phyloP scores from a whole-genome alignment of 2,113 vertebrate genomes.

The Plotosus lineatus region DNA sequence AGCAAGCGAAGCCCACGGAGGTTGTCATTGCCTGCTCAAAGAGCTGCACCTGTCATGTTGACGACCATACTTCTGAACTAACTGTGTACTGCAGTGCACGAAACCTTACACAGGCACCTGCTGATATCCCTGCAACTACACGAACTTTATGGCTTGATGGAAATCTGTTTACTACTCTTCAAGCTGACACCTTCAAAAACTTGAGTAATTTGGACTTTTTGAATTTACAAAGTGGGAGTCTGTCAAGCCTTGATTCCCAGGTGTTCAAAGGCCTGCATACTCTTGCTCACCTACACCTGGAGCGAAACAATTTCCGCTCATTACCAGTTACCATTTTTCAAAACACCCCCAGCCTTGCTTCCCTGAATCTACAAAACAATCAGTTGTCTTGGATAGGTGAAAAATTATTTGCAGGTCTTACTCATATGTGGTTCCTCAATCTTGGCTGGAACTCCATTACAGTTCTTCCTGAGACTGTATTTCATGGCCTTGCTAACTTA shows the following conservation, averaged over 20 bases:
- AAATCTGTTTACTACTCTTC: conserved; percentile 82
- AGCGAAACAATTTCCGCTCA: conserved; percentile 80
- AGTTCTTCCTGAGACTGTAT: conserved; percentile 82
- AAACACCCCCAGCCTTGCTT: conserved; percentile 82
- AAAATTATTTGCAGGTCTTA: conserved; percentile 82
- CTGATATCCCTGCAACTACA: conserved; percentile 71
- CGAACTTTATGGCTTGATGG: conserved; percentile 87
- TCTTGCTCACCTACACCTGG: conserved; percentile 85
- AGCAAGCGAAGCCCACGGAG: conserved; percentile 46
- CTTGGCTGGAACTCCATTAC: conserved; percentile 91
- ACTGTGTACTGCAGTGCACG: conserved; percentile 87
- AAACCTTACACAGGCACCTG: conserved; percentile 78
- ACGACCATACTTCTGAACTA: conserved; percentile 82
- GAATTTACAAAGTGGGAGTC: conserved; percentile 84
- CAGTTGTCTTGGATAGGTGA: conserved; percentile 84
- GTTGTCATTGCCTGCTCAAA: conserved; percentile 76
- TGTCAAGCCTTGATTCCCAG: conserved; percentile 78
- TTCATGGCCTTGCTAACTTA: conserved; percentile 83
- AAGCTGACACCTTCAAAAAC: conserved; percentile 76
- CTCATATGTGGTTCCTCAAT: conserved; percentile 90
- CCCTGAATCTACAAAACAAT: conserved; percentile 89
- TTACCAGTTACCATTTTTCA: conserved; percentile 78
- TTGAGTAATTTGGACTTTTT: conserved; percentile 83
- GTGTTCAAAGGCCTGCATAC: conserved; percentile 80
- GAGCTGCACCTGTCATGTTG: conserved; percentile 78